These are phyloP conservation scores for Mellivora capensis DNA, from an alignment of 2,113 vertebrate genomes.

Conservation along the genomic window DNA sequence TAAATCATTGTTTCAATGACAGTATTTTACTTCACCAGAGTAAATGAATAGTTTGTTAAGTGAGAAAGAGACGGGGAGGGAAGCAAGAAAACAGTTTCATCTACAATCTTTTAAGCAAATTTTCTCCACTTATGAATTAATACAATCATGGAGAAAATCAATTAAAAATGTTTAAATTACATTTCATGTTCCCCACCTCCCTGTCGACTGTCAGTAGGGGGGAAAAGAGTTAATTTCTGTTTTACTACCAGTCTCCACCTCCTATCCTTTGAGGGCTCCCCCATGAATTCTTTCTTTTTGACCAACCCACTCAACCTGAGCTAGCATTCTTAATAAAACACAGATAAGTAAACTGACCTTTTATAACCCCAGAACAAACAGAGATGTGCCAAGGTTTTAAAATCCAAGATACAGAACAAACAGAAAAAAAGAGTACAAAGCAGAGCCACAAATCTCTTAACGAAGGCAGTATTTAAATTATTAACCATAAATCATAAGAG, in stretches of 20 bases:
- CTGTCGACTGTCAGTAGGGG: not conserved
- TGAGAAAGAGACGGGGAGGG: not conserved
- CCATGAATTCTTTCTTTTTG: slow-evolving; percentile 11
- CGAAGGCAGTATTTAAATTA: not conserved
- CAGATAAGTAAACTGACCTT: slow-evolving; percentile 17
- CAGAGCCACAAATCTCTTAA: not conserved
- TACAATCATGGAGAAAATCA: not conserved
- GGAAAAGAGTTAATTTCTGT: not conserved
- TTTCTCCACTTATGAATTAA: slow-evolving; percentile 9
- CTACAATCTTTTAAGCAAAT: not conserved
- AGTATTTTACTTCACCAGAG: not conserved
- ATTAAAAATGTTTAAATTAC: not conserved
- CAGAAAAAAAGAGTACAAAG: not conserved
- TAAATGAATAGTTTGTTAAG: not conserved
- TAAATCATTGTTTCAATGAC: not conserved
- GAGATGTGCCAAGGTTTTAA: not conserved
- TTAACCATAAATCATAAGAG: not conserved
- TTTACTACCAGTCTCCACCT: not conserved
- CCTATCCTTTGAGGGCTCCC: not conserved
- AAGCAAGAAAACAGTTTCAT: not conserved
- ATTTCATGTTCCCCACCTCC: not conserved
- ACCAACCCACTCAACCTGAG: not conserved
- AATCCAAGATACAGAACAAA: slow-evolving; percentile 51
- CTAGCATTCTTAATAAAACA: slow-evolving; percentile 16
- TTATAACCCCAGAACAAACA: slow-evolving; percentile 58